Evolutionary conservation across 1,140 invertebrate genomes (phyloP).

Genomic region (Drosophila melanica): DNA sequence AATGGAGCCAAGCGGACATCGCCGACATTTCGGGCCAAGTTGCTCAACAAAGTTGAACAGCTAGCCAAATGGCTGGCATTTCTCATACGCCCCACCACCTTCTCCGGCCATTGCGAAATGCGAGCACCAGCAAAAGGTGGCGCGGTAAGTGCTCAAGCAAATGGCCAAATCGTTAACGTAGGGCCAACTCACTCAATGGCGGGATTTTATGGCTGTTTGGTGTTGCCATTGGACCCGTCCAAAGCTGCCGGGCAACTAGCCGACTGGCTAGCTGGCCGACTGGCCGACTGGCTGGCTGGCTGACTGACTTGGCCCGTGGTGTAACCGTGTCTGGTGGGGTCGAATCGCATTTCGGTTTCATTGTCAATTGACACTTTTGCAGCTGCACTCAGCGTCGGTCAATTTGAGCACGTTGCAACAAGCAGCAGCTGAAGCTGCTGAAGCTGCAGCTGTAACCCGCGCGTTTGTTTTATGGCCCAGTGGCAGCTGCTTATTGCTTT

Average conservation of each 20-base stretch:
- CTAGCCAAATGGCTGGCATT: constrained; percentile 37
- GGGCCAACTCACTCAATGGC: constrained; percentile 28
- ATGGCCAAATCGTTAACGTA: constrained; percentile 50
- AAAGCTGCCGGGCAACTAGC: not conserved
- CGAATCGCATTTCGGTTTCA: constrained; percentile 54
- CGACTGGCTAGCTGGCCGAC: not conserved
- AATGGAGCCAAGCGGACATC: constrained; percentile 21
- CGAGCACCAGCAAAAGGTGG: constrained; percentile 24
- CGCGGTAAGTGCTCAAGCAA: constrained; percentile 41
- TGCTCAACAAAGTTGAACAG: constrained; percentile 45
- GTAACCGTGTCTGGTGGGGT: constrained; percentile 4
- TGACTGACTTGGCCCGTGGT: constrained; percentile 2
- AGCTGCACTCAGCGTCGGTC: constrained; percentile 32
- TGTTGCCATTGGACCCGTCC: not conserved
- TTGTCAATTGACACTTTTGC: constrained; percentile 61
- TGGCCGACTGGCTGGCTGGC: constrained; percentile 18
- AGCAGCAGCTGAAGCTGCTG: not conserved
- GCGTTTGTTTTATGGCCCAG: constrained; percentile 49
- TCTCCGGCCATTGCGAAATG: no score
- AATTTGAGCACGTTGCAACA: constrained; percentile 6
- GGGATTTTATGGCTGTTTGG: constrained; percentile 26
- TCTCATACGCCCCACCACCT: constrained; percentile 29
- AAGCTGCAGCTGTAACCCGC: not conserved
- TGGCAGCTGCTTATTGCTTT: constrained; percentile 53
- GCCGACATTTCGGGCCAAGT: constrained; percentile 26